Evolutionary conservation across 2,113 vertebrate species (phyloP).

Genomic region (Daubentonia madagascariensis): DNA sequence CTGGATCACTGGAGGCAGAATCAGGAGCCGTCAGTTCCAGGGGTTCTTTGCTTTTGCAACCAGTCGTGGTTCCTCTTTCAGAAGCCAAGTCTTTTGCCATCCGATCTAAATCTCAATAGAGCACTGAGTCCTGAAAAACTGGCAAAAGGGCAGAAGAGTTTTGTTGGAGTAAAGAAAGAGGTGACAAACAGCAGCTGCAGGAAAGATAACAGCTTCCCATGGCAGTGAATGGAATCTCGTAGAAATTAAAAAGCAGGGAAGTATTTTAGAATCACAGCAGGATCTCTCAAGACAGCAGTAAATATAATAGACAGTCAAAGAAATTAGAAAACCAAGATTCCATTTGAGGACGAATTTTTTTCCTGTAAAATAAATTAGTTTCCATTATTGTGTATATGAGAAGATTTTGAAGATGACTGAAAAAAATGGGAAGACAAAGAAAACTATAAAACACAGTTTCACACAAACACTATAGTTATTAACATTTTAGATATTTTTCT

Average conservation of each 20-base stretch:
- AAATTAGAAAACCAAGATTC: background rate
- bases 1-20: background rate
- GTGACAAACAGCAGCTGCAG: background rate
- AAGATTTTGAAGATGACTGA: background rate
- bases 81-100: background rate
- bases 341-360: background rate
- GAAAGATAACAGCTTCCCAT: background rate
- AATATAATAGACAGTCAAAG: background rate
- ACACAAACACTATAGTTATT: background rate
- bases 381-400: background rate
- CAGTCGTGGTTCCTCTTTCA: background rate
- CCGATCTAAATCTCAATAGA: background rate
- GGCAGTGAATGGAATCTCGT: background rate
- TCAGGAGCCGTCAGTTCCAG: background rate
- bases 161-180: background rate
- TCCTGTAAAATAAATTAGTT: constrained; percentile 12
- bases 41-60: background rate
- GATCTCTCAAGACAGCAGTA: background rate
- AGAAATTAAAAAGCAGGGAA: background rate
- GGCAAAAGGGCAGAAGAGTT: background rate
- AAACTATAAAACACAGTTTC: background rate
- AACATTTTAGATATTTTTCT: background rate
- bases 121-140: background rate
- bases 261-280: background rate
- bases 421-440: background rate